Percentiles rank a stretch among this genome's conserved stretches.
phyloP scores from a whole-genome alignment of 2,113 vertebrate genomes.

The Drymodes brunneopygia region DNA sequence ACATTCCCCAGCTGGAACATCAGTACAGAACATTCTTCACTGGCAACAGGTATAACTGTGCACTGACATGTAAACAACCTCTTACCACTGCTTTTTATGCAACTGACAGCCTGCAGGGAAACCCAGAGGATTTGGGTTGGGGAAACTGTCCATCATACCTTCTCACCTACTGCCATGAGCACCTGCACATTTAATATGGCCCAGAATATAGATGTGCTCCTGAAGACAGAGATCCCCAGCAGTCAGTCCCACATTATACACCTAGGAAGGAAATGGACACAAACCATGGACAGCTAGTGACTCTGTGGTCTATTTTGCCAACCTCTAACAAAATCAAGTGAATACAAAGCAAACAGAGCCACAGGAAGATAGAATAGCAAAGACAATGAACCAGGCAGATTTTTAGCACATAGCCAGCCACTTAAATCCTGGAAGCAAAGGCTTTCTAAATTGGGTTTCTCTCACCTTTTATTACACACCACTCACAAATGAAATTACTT shows the following conservation, averaged over 20 bases:
- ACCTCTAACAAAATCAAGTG: not conserved
- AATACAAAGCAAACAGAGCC: not conserved
- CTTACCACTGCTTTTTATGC: not conserved
- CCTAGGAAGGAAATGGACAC: not conserved
- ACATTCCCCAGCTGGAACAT: slow-evolving; percentile 45
- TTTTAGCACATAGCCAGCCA: not conserved
- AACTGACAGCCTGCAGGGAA: not conserved
- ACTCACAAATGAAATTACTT: not conserved
- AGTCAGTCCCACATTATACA: not conserved
- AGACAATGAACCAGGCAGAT: not conserved
- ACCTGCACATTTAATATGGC: not conserved
- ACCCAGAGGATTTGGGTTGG: not conserved
- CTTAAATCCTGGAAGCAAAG: not conserved
- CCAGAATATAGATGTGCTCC: not conserved
- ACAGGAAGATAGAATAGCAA: not conserved
- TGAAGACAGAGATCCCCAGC: not conserved
- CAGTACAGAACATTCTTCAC: not conserved
- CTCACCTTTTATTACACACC: not conserved
- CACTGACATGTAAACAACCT: not conserved
- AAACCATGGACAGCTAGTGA: not conserved
- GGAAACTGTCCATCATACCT: not conserved
- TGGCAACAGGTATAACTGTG: slow-evolving; percentile 22
- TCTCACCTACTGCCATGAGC: not conserved
- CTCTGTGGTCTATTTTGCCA: not conserved
- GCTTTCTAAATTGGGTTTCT: not conserved